These are phyloP conservation scores for Lutjanus argentimaculatus DNA, from an alignment of 2,797 vertebrate species.

Conservation along the genomic window DNA sequence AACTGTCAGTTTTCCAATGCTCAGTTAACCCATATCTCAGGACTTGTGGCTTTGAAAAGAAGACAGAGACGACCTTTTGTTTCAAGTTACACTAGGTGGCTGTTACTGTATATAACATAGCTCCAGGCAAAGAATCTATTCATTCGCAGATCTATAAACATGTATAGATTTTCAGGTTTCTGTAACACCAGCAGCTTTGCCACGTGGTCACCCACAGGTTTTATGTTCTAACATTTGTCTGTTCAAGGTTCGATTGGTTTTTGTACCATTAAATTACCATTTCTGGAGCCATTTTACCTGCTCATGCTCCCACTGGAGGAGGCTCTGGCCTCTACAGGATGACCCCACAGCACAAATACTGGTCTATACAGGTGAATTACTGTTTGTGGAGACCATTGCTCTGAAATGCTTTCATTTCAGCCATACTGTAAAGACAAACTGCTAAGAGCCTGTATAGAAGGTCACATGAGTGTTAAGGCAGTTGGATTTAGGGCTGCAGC, in stretches of 20 bases:
- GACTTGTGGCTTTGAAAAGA: not conserved
- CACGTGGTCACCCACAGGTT: conserved; percentile 11
- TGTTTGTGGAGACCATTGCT: conserved; percentile 30
- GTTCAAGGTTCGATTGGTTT: conserved; percentile 15
- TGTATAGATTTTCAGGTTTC: conserved; percentile 35
- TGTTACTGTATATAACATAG: conserved; percentile 6
- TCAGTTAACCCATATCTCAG: not conserved
- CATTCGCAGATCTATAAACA: conserved; percentile 52
- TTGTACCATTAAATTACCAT: conserved; percentile 39
- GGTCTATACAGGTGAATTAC: conserved; percentile 17
- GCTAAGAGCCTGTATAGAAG: conserved; percentile 4
- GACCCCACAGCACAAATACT: conserved; percentile 27
- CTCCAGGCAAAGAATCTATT: conserved; percentile 39
- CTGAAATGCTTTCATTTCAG: conserved; percentile 23
- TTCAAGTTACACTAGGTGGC: not conserved
- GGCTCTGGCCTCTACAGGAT: conserved; percentile 24
- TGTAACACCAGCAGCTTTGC: conserved; percentile 39
- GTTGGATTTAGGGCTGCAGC: not conserved
- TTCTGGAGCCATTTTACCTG: conserved; percentile 7
- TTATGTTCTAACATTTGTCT: conserved; percentile 14
- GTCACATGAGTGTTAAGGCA: not conserved
- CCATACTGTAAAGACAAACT: conserved; percentile 17
- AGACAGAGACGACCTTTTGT: conserved; percentile 10
- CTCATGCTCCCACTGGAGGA: not conserved
- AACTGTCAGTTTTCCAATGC: conserved; percentile 5